These are phyloP conservation scores for Montipora foliosa DNA, from an alignment of 64 coral and sea anemone species.

Conservation along the genomic window DNA sequence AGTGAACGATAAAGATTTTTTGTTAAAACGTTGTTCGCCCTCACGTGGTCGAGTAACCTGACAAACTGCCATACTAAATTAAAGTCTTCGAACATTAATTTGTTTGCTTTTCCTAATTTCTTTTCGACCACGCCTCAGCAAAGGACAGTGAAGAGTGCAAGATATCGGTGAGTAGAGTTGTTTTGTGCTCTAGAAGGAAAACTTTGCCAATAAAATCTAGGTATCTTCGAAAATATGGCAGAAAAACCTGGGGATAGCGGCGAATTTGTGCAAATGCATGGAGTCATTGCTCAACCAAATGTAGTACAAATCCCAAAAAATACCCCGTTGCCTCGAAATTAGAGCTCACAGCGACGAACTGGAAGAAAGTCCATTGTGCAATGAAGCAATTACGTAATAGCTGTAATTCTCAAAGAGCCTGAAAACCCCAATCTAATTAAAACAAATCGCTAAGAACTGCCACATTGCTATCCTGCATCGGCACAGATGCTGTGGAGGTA, in stretches of 20 bases:
- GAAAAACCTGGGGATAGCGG: slow-evolving; percentile 1
- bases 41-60: background rate
- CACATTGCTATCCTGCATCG: slow-evolving; percentile 30
- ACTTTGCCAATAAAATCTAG: background rate
- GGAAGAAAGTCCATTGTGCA: background rate
- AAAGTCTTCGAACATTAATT: too few species aligned
- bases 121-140: too few species aligned
- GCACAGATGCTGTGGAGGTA: slow-evolving; percentile 60
- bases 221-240: slow-evolving; percentile 20
- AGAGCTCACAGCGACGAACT: background rate
- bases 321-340: background rate
- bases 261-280: slow-evolving; percentile 12
- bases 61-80: background rate
- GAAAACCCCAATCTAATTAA: background rate
- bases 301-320: background rate
- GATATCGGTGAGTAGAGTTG: background rate
- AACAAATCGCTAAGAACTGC: slow-evolving; percentile 32
- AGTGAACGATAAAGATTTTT: background rate
- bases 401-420: slow-evolving; percentile 6
- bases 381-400: slow-evolving; percentile 40
- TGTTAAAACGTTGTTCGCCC: background rate
- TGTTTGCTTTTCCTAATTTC: background rate
- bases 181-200: background rate
- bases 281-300: background rate
- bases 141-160: background rate